Evolutionary conservation across 2,113 vertebrate species (phyloP), one percentile per base, ranked within the genome.

Genomic region (Mesoclemmys tuberculata): DNA sequence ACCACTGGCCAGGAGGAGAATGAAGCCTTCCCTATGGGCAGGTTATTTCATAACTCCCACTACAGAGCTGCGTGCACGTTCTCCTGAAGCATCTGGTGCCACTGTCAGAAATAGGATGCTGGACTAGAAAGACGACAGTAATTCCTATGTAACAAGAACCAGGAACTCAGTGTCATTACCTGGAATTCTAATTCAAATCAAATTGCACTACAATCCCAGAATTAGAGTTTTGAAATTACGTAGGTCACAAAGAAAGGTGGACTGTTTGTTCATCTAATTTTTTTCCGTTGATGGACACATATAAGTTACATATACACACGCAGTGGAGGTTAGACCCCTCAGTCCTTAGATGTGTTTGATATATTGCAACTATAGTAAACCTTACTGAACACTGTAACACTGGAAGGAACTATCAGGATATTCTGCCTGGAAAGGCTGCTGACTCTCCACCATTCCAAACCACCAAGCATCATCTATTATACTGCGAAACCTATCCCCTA

Each of bases 391-490:
- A 89, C 97, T 98, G 94, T 99, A 99, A 98, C 99, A 99, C 98
- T 99, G 99, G 98, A 99, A 99, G 92, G 99, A 99, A 93, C 99
- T 99, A 84, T 99, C 99, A 7, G 99, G 99, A 97, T 99, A 99
- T 87, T 99, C 99, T 1, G 96, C 97, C 96, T 99, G 99, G 96
- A 99, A 99, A 56, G 99, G 99, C 97, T 99, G 99, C 96, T 99
- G 99, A 96, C 98, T 99, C 96, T 99, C 99, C 95, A 99, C 99
- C 1, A 98, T 98, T 46, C 99, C 99, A 92, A 99, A 99, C 99
- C 99, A 99, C 99, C 99, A 99, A 71, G 99, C 99, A 0, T 99
- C 99, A 82, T 99, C 99, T 81, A 99, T 99, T 96, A 99, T 99
- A 97, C 99, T 99, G 89, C 99, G 99, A 97, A 99, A 99, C 91